These are phyloP conservation scores for Aplodontia rufa DNA, from an alignment of 2,113 vertebrate genomes.

Conservation along the genomic window DNA sequence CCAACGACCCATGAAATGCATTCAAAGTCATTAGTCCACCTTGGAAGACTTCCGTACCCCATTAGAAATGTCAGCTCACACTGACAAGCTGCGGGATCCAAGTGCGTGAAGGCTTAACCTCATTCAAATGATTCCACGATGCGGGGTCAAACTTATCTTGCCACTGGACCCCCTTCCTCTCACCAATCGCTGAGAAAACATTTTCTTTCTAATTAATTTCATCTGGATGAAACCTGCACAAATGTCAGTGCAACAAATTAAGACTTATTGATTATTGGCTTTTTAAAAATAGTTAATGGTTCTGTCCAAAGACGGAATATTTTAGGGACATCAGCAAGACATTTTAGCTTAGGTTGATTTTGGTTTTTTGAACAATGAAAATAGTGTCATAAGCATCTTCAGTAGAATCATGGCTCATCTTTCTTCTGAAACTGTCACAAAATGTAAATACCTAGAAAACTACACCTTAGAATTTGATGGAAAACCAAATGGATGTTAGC, in stretches of 20 bases:
- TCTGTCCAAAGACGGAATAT: slow-evolving; percentile 74
- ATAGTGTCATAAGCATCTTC: slow-evolving; percentile 57
- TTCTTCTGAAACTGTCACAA: slow-evolving; percentile 21
- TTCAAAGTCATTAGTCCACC: slow-evolving; percentile 49
- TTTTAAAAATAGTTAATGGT: slow-evolving; percentile 80
- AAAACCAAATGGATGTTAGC: not conserved
- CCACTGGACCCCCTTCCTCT: slow-evolving; percentile 54
- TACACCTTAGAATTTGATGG: not conserved
- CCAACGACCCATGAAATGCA: not conserved
- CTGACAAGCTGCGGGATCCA: slow-evolving; percentile 50
- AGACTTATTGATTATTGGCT: slow-evolving; percentile 86
- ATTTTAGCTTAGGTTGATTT: slow-evolving; percentile 36
- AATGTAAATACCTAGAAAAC: slow-evolving; percentile 40
- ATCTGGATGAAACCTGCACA: slow-evolving; percentile 83
- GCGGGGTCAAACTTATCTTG: slow-evolving; percentile 83
- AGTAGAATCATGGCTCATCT: slow-evolving; percentile 2
- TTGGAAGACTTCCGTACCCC: slow-evolving; percentile 56
- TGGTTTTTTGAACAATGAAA: slow-evolving; percentile 57
- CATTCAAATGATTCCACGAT: slow-evolving; percentile 76
- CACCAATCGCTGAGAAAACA: slow-evolving; percentile 73
- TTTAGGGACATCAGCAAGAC: slow-evolving; percentile 79
- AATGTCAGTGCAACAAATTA: slow-evolving; percentile 86
- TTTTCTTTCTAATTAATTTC: slow-evolving; percentile 84
- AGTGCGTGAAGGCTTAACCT: slow-evolving; percentile 66
- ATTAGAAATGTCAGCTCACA: slow-evolving; percentile 70